phyloP scores from a whole-genome alignment of 2,113 vertebrate species.

The Corythornis cristatus region DNA sequence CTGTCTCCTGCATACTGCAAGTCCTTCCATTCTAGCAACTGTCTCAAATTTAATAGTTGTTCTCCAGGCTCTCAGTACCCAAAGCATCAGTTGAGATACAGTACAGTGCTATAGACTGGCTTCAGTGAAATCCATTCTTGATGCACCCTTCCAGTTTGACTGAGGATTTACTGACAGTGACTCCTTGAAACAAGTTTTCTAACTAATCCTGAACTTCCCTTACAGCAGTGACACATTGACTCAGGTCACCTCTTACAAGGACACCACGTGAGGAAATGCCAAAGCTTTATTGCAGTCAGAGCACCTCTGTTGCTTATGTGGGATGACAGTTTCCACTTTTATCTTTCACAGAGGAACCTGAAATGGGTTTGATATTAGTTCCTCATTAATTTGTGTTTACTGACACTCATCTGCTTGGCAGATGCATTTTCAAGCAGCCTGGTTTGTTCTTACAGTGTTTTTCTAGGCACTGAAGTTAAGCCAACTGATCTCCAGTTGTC shows the following conservation, averaged over 20 bases:
- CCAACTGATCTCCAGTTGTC: neutral
- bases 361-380: neutral
- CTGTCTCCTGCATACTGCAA: neutral
- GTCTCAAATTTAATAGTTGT: neutral
- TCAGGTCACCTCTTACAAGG: neutral
- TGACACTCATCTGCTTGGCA: neutral
- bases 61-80: neutral
- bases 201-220: neutral
- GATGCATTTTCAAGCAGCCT: neutral
- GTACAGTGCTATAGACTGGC: neutral
- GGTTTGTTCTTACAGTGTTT: neutral
- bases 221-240: accelerated
- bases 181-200: neutral
- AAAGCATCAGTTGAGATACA: neutral
- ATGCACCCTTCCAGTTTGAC: neutral
- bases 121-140: neutral
- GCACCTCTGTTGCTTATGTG: neutral
- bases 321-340: neutral
- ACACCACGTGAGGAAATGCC: neutral
- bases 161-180: neutral
- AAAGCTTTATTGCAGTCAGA: neutral
- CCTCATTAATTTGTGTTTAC: neutral
- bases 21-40: neutral
- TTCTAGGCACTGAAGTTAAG: neutral
- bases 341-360: neutral